Evolutionary conservation across 2,797 vertebrate species (phyloP).

Genomic region (Uromys caudimaculatus): DNA sequence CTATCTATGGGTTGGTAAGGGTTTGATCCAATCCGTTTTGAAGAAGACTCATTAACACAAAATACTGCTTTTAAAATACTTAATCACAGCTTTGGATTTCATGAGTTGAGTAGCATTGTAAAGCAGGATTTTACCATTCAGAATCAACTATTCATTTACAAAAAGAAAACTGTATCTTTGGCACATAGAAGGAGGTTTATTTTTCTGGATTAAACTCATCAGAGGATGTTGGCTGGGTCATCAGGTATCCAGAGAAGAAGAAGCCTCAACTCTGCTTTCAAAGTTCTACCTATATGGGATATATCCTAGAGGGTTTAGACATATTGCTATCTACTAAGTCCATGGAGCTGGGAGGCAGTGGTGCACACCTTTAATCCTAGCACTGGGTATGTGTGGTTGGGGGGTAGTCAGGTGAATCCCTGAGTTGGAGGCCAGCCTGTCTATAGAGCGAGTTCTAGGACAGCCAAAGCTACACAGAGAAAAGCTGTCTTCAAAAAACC

Average conservation of each 20-base stretch:
- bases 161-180: neutral
- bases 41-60: constrained; percentile 48
- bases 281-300: neutral
- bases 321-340: neutral
- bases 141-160: constrained; percentile 30
- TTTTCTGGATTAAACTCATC: constrained; percentile 42
- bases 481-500: neutral
- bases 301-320: neutral
- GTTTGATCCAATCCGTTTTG: constrained; percentile 30
- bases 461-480: neutral
- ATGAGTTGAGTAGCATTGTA: neutral
- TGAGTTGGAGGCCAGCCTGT: neutral
- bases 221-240: neutral
- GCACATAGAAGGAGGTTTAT: neutral
- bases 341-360: neutral
- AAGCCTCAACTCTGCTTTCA: neutral
- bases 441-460: neutral
- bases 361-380: neutral
- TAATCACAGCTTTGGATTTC: neutral
- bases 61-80: constrained; percentile 38
- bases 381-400: neutral
- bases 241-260: neutral
- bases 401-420: neutral
- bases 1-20: neutral
- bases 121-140: neutral